Evolutionary conservation across 2,888 invertebrate genomes (phyloP).

Genomic region (Tortrix viridana): DNA sequence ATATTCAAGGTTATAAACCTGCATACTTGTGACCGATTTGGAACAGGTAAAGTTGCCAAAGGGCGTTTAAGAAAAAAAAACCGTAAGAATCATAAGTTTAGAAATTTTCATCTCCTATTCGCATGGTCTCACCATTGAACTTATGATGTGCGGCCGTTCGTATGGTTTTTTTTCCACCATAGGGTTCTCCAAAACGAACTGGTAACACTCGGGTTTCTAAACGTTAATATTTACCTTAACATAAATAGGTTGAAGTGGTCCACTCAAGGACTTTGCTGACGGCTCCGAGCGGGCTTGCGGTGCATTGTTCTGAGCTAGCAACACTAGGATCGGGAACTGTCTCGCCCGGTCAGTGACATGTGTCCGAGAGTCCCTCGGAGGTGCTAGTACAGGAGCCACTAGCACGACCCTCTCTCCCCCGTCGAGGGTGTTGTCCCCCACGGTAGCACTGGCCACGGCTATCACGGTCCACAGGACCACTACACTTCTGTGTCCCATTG

Average conservation of each 20-base stretch:
- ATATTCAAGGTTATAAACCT: slow-evolving; percentile 3
- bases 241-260: slow-evolving; percentile 66
- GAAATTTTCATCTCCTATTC: too few species aligned
- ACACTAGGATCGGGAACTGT: slow-evolving; percentile 74
- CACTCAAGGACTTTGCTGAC: slow-evolving; percentile 65
- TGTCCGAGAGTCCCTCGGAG: slow-evolving; percentile 66
- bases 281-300: slow-evolving; percentile 54
- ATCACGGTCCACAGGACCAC: slow-evolving; percentile 63
- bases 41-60: too few species aligned
- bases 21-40: too few species aligned
- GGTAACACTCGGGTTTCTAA: background rate
- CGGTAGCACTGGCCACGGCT: slow-evolving; percentile 57
- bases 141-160: too few species aligned
- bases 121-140: too few species aligned
- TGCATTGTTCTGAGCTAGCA: slow-evolving; percentile 61
- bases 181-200: background rate
- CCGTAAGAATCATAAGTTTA: too few species aligned
- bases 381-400: slow-evolving; percentile 74
- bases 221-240: slow-evolving; percentile 65
- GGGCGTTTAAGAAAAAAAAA: too few species aligned
- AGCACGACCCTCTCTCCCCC: slow-evolving; percentile 66
- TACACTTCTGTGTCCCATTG: slow-evolving; percentile 70
- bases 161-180: too few species aligned
- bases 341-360: slow-evolving; percentile 67
- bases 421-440: slow-evolving; percentile 68